These are phyloP conservation scores for Syritta pipiens DNA, from an alignment of 2,888 invertebrate species.

Conservation along the genomic window DNA sequence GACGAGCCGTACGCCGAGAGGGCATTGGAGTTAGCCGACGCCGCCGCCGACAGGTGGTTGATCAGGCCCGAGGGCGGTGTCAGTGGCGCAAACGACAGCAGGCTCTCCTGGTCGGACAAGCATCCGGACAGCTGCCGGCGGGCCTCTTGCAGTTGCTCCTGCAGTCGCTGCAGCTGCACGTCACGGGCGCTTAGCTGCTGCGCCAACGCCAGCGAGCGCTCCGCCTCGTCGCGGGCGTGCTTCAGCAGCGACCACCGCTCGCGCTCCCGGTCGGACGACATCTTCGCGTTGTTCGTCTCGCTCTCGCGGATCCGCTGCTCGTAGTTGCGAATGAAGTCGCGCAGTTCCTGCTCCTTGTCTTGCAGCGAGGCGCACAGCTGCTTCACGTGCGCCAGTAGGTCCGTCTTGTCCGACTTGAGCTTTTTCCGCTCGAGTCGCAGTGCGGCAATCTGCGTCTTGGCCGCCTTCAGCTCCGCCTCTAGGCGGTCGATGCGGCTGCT, in stretches of 20 bases:
- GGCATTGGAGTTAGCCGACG: constrained; percentile 70
- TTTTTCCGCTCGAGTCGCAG: constrained; percentile 94
- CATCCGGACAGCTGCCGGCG: constrained; percentile 89
- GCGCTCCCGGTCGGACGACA: constrained; percentile 87
- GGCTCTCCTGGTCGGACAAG: constrained; percentile 90
- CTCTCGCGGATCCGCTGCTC: constrained; percentile 93
- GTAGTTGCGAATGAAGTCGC: constrained; percentile 96
- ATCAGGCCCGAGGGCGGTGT: constrained; percentile 81
- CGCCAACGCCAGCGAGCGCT: constrained; percentile 90
- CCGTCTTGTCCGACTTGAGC: constrained; percentile 95
- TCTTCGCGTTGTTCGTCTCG: constrained; percentile 83
- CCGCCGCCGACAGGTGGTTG: constrained; percentile 79
- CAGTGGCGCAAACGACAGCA: constrained; percentile 86
- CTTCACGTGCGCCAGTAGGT: constrained; percentile 95
- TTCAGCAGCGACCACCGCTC: constrained; percentile 93
- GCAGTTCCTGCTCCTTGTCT: constrained; percentile 95
- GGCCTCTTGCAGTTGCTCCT: constrained; percentile 91
- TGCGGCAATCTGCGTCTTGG: constrained; percentile 81
- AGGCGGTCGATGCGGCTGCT: constrained; percentile 80
- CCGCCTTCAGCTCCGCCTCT: constrained; percentile 78
- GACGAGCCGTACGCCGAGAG: constrained; percentile 74
- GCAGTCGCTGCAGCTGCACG: constrained; percentile 90
- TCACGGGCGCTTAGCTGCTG: constrained; percentile 93
- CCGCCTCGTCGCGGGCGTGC: constrained; percentile 94
- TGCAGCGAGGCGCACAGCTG: constrained; percentile 95